Evolutionary conservation across 2,888 invertebrate species (phyloP), one percentile per base, ranked within the genome.

Genomic region (Serrognathus titanus): DNA sequence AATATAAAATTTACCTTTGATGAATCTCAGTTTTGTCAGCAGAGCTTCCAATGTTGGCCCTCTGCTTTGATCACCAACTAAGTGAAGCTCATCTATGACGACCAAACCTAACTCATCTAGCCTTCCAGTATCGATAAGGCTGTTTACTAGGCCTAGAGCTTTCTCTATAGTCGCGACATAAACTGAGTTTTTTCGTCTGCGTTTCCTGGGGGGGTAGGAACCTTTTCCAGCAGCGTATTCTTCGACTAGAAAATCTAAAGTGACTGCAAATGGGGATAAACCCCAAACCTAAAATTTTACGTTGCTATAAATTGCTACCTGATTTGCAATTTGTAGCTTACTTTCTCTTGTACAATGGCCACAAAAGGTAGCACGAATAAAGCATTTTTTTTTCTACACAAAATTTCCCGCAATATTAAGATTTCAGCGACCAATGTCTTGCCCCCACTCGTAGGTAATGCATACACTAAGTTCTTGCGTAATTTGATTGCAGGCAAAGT

Each of bases 401-500:
- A 76, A 5, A 97, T 79, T 79, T 97, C 94, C 43, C 88, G 81
- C 12, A 97, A 78, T 82, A 98, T 94, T 48, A 98, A 80, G 58
- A 98, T 90, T 78, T 98, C 98, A 0, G 98, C 97, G 9, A 98
- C 96, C 31, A 98, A 79, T 1, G 98, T 98, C 80, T 98, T 98
- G 0, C 97, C 98, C 1, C 97, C 97, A 72, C 97, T 96, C 0
- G 97, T 98, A 0, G 98, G 97, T 41, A 97, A 76, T 0, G 94
- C 92, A 72, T 97, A 94, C 58, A 98, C 88, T 43, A 97, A 81
- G 79, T 98, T 98, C 62, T 81, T 82, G 40, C 88, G 83, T 9
- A 84, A 76, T 57, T 81, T 78, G 20, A 95, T 81, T 2, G 92
- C 89, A n/a, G 85, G 82, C 38, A 94, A 79, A 58, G 83, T 86